These are phyloP conservation scores for Theonella swinhoei DNA, from an alignment of 37 sponge, comb jelly and placozoan species.

Conservation along the genomic window DNA sequence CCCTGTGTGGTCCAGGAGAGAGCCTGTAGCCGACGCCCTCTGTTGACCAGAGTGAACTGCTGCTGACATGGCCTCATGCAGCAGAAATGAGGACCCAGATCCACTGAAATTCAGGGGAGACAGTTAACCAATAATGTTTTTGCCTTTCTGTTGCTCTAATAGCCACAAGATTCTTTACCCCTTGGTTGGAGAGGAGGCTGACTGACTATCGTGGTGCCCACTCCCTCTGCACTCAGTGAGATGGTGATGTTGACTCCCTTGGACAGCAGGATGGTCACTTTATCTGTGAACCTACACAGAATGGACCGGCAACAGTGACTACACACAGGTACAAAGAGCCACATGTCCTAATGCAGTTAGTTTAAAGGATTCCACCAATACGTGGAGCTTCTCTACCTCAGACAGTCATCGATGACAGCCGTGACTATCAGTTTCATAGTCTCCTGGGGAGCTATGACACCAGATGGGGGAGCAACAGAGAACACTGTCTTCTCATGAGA, in stretches of 20 bases:
- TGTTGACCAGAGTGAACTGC: conserved; percentile 82
- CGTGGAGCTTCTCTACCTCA: conserved; percentile 36
- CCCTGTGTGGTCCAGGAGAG: conserved; percentile 94
- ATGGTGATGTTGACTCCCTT: conserved; percentile 79
- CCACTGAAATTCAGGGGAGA: conserved; percentile 30
- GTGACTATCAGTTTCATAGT: conserved; percentile 78
- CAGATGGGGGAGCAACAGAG: conserved; percentile 69
- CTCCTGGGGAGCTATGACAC: conserved; percentile 66
- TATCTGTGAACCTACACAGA: conserved; percentile 81
- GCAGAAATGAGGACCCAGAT: conserved; percentile 94
- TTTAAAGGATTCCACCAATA: not conserved
- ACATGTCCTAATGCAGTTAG: not conserved
- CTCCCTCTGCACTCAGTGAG: conserved; percentile 75
- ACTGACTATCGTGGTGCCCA: conserved; percentile 91
- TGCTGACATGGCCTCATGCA: conserved; percentile 44
- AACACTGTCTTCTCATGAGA: conserved; percentile 74
- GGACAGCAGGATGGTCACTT: conserved; percentile 72
- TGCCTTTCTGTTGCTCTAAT: too few relatives aligned
- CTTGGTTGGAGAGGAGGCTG: conserved; percentile 80
- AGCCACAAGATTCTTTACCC: not conserved
- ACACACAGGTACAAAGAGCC: not conserved
- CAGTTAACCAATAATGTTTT: not conserved
- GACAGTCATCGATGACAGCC: conserved; percentile 81
- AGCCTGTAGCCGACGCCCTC: conserved; percentile 65
- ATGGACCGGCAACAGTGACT: not conserved